These are phyloP conservation scores for Steatornis caripensis DNA, from an alignment of 2,113 vertebrate genomes.

Conservation along the genomic window DNA sequence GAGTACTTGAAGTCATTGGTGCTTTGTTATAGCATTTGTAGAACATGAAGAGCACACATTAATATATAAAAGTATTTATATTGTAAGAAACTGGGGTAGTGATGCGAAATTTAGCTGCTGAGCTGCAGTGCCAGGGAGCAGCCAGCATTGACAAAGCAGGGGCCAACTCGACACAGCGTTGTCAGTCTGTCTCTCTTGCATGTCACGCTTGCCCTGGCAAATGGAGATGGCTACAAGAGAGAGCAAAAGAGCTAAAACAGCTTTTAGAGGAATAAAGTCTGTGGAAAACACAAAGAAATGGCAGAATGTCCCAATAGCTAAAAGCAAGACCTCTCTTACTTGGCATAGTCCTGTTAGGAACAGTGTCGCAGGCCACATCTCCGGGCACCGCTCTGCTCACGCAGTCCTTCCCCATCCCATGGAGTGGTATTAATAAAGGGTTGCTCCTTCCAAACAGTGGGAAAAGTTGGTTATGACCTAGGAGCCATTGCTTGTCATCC, in stretches of 20 bases:
- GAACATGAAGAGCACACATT: not conserved
- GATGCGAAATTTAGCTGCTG: not conserved
- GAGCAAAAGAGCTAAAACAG: not conserved
- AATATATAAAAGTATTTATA: not conserved
- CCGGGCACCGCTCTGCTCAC: not conserved
- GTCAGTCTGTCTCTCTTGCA: not conserved
- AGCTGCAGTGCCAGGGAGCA: not conserved
- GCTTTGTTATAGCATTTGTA: not conserved
- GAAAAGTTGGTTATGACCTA: not conserved
- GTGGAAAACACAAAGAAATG: not conserved
- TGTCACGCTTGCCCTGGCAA: not conserved
- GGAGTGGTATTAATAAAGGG: not conserved
- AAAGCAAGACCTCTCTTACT: not conserved
- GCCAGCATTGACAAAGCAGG: not conserved
- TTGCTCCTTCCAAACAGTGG: not conserved
- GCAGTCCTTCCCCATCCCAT: not conserved
- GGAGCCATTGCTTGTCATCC: not conserved
- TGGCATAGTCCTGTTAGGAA: not conserved
- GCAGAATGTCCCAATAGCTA: not conserved
- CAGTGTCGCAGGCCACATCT: not conserved
- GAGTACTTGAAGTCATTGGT: not conserved
- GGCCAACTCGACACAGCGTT: not conserved
- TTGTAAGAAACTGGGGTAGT: not conserved
- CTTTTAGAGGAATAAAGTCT: not conserved
- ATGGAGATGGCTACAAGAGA: not conserved